Evolutionary conservation across 92 coral and sea anemone genomes (phyloP).

Genomic region (Siderastrea siderea): DNA sequence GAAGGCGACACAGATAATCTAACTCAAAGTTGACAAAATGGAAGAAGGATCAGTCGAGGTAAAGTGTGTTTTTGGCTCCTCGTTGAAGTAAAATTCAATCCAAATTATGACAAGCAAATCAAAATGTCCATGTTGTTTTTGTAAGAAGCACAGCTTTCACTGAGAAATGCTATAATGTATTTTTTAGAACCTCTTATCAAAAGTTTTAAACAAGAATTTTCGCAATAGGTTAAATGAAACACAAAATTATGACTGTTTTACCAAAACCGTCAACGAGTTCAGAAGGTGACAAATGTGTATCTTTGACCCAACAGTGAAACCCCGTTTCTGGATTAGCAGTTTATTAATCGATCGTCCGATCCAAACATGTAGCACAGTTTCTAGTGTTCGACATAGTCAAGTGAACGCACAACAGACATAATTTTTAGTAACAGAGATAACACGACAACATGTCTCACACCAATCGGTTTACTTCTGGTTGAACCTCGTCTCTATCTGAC

Average conservation of each 20-base stretch:
- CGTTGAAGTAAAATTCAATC: conserved; percentile 7
- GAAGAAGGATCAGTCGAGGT: conserved; percentile 84
- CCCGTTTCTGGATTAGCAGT: no score
- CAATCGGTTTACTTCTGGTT: no score
- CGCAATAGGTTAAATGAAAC: not conserved
- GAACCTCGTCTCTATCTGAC: no score
- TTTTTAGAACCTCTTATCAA: no score
- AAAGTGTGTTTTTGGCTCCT: conserved; percentile 19
- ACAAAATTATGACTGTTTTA: not conserved
- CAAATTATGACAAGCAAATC: not conserved
- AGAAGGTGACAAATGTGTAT: no score
- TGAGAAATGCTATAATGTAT: not conserved
- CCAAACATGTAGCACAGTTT: no score
- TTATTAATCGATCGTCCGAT: no score
- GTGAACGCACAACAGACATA: no score
- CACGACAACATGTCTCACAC: no score
- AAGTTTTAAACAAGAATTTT: not conserved
- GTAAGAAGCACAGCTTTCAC: not conserved
- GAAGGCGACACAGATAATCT: not conserved
- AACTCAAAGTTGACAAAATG: conserved; percentile 43
- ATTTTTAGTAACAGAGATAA: no score
- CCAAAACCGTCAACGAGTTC: not conserved
- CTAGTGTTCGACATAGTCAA: no score
- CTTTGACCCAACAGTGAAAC: no score
- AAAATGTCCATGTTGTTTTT: not conserved